These are phyloP conservation scores for Pelodytes ibericus DNA, from an alignment of 2,797 vertebrate genomes.

Conservation along the genomic window DNA sequence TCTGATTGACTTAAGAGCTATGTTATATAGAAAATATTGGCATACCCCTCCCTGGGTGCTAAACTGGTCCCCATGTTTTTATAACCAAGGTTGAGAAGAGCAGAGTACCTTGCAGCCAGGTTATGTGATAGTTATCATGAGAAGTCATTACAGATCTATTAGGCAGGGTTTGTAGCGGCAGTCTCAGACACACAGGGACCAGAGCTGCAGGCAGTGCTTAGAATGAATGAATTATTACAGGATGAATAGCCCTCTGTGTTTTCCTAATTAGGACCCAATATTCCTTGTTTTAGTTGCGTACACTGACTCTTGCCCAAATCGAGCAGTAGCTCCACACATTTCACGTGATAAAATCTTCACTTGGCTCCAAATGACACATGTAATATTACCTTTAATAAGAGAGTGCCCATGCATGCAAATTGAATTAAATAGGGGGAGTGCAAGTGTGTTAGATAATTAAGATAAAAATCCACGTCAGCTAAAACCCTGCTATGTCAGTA, in stretches of 20 bases:
- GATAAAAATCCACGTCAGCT: slow-evolving; percentile 85
- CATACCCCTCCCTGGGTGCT: no score
- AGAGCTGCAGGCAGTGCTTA: no score
- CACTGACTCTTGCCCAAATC: slow-evolving; percentile 74
- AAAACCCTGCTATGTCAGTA: slow-evolving; percentile 80
- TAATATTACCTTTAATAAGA: slow-evolving; percentile 88
- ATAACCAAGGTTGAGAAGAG: no score
- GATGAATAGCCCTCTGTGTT: slow-evolving; percentile 36
- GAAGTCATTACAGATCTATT: no score
- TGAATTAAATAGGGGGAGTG: slow-evolving; percentile 85
- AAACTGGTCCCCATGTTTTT: no score
- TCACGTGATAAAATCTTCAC: slow-evolving; percentile 83
- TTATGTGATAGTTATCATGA: no score
- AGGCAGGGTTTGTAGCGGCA: no score
- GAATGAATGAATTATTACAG: no score
- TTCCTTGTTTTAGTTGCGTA: slow-evolving; percentile 75
- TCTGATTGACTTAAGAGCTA: no score
- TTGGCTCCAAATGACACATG: slow-evolving; percentile 83
- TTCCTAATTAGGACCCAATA: slow-evolving; percentile 74
- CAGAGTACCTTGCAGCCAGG: no score
- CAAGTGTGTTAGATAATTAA: slow-evolving; percentile 85
- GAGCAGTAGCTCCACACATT: slow-evolving; percentile 71
- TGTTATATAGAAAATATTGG: no score
- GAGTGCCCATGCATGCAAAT: slow-evolving; percentile 85
- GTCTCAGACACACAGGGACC: no score